Evolutionary conservation across 1,140 invertebrate genomes (phyloP), one percentile per base, ranked within the genome.

Genomic region (Aphidius ervi): DNA sequence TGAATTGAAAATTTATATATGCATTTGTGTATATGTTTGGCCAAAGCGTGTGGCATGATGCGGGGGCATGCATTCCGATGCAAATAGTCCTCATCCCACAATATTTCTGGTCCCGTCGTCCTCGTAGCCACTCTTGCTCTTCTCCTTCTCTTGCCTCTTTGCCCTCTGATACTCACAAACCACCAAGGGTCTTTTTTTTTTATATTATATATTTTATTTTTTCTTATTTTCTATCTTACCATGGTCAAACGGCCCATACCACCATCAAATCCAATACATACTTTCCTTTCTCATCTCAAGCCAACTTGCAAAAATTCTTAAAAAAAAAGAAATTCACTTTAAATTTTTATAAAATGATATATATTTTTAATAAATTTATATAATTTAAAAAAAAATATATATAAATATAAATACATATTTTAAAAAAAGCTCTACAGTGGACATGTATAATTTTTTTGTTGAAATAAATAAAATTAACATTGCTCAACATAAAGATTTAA

Each of bases 21-120:
- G 4, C 37, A 9, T 54, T 3, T 52, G 16, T 20, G 39, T 71
- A 73, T 46, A 65, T 73, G 70, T 73, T 77, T 73, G 74, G 59
- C 46, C 43, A 23, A 61, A 53, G 59, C 59, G 53, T 61, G 59
- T 61, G 59, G 54, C 59, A 56, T 40, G 53, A 39, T 42, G 52
- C 53, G 59, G 77, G 64, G 66, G 61, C 68, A 73, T 76, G 71
- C 75, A 76, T 76, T 76, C 76, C 72, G 66, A 78, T 76, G 75
- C 73, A 74, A 76, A 75, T 74, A 67, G 65, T 55, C 66, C 67
- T 67, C 66, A 65, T 66, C 61, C 64, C 54, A 59, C 43, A 55
- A 46, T 62, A 52, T 50, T 47, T 53, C 57, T 47, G 42, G 46
- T 23, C 39, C 52, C 39, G 10, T 31, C 57, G 6, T 43, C 43